These are phyloP conservation scores for Carposina sasakii DNA, from an alignment of 1,140 invertebrate species.

Conservation along the genomic window DNA sequence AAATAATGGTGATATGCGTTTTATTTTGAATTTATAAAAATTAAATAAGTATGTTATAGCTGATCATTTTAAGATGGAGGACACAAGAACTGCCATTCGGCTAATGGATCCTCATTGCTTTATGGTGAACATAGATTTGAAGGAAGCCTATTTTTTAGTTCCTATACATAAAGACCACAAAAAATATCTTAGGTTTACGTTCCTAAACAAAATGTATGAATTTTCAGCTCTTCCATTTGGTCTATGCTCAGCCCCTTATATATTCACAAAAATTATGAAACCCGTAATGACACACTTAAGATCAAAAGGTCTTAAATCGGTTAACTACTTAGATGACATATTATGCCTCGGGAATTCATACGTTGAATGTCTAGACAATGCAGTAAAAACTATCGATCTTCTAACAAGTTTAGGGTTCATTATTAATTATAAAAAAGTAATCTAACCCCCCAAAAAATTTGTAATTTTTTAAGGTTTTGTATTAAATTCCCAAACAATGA, in stretches of 20 bases:
- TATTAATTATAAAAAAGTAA: constrained; percentile 13
- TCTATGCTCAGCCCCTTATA: constrained; percentile 10
- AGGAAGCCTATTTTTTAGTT: background rate
- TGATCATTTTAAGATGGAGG: constrained; percentile 5
- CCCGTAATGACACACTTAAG: constrained; percentile 9
- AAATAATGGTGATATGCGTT: too few relatives aligned
- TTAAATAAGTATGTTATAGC: too few relatives aligned
- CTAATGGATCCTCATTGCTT: background rate
- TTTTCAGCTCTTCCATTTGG: constrained; percentile 15
- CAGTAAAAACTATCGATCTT: background rate
- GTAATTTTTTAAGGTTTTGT: constrained; percentile 2
- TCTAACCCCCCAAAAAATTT: background rate
- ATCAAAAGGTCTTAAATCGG: constrained; percentile 1
- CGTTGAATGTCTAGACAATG: constrained; percentile 5
- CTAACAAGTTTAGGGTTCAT: constrained; percentile 13
- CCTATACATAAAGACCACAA: background rate
- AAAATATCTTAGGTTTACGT: background rate
- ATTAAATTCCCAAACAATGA: constrained; percentile 3
- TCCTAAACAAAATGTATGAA: background rate
- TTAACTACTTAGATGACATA: constrained; percentile 13
- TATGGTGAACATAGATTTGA: constrained; percentile 1
- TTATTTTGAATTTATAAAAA: too few relatives aligned
- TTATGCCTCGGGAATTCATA: constrained; percentile 6
- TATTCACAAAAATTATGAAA: constrained; percentile 18
- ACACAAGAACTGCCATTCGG: background rate